Evolutionary conservation across 1,140 invertebrate genomes (phyloP).

Genomic region (Phthorimaea operculella): DNA sequence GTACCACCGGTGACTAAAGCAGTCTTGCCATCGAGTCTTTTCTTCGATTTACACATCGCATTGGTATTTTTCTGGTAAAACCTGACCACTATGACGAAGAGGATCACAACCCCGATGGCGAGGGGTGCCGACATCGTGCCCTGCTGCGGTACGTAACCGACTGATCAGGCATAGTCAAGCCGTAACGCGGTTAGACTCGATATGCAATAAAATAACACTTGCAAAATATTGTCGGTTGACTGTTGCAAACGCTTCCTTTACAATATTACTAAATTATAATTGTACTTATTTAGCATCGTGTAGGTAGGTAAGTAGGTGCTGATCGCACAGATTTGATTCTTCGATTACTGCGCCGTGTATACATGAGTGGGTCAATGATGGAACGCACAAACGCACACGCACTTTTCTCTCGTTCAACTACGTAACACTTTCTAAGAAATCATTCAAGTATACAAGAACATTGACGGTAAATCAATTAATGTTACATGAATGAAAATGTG

Average conservation of each 20-base stretch:
- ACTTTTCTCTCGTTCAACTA: too few relatives aligned
- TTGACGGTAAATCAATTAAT: too few relatives aligned
- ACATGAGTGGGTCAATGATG: too few relatives aligned
- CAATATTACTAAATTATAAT: too few relatives aligned
- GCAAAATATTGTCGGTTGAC: not conserved
- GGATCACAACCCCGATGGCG: conserved; percentile 17
- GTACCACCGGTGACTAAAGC: conserved; percentile 79
- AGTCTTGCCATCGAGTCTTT: conserved; percentile 37
- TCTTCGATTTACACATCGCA: conserved; percentile 35
- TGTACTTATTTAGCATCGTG: too few relatives aligned
- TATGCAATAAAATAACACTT: not conserved
- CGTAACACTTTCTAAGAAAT: too few relatives aligned
- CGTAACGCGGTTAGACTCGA: not conserved
- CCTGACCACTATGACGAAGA: conserved; percentile 26
- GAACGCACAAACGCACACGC: too few relatives aligned
- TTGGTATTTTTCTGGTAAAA: conserved; percentile 46
- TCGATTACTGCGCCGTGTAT: too few relatives aligned
- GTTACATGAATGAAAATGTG: too few relatives aligned
- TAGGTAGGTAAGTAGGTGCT: too few relatives aligned
- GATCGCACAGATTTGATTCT: too few relatives aligned
- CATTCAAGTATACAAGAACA: too few relatives aligned
- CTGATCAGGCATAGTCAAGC: not conserved
- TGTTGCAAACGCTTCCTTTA: not conserved
- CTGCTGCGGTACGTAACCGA: not conserved
- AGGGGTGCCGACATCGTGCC: conserved; percentile 28